Evolutionary conservation across 2,113 vertebrate species (phyloP).

Genomic region (Pituophis catenifer): DNA sequence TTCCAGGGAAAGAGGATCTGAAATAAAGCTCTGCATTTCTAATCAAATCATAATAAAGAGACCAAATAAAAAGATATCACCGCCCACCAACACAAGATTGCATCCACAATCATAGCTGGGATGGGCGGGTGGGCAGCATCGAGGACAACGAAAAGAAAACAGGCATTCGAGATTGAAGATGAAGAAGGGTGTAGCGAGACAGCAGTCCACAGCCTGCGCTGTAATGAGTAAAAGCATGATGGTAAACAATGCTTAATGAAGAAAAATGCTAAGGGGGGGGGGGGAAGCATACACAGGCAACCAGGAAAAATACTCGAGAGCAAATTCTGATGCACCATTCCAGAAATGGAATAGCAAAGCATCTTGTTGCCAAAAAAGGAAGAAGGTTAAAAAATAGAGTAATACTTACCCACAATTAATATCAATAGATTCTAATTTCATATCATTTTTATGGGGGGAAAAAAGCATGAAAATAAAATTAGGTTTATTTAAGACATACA

Average conservation of each 20-base stretch:
- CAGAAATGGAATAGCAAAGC: conserved; percentile 52
- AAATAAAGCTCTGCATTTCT: not conserved
- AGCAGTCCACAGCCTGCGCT: conserved; percentile 29
- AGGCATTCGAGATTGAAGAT: not conserved
- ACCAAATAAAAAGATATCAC: not conserved
- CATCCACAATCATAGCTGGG: accelerated
- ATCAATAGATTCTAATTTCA: not conserved
- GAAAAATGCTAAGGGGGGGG: conserved; percentile 38
- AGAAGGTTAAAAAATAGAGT: not conserved
- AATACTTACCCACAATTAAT: too few species aligned
- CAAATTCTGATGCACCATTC: conserved; percentile 30
- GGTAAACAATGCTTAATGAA: conserved; percentile 56
- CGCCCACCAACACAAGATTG: not conserved
- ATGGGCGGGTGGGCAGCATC: not conserved
- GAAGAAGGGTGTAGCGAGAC: not conserved
- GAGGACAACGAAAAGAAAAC: not conserved
- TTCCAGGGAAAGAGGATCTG: not conserved
- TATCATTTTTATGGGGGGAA: not conserved
- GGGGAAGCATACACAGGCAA: not conserved
- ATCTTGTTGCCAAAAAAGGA: conserved; percentile 46
- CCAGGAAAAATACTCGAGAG: not conserved
- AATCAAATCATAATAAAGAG: not conserved
- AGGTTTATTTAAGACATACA: not conserved
- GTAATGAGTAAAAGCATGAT: not conserved
- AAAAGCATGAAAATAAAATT: not conserved